Evolutionary conservation across 2,113 vertebrate species (phyloP), one percentile per base, ranked within the genome.

Genomic region (Mustela nigripes): DNA sequence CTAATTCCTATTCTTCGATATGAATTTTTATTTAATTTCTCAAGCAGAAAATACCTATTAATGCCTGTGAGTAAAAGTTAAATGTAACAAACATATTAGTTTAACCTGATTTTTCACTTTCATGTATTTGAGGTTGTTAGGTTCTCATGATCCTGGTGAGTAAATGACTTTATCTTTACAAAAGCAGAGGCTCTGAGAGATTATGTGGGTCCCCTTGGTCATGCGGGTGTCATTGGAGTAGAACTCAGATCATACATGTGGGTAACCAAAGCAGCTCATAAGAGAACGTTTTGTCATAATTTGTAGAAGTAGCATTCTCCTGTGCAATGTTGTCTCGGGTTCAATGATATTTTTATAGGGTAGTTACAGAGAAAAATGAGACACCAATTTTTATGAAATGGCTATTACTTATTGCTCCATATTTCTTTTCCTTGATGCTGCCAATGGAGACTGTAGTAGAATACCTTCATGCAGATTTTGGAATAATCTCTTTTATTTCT

Each of bases 301-400:
- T 79, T 86, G 67, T 82, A 53, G 73, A 81, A 92, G 19, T 7
- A 42, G 50, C 22, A 39, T 79, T 63, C 18, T 88, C 33, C 10
- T n/a, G 69, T 36, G 28, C 33, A 69, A 45, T 3, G 5, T 67
- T 91, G 42, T 91, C n/a, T 82, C 36, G 58, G 22, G 15, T 71
- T 83, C 76, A 84, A 8, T 12, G 24, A 33, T 36, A 79, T 83
- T 83, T 88, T 83, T 88, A 45, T 42, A 45, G 26, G 56, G 10
- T 62, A 53, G 45, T 91, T 31, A 63, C 22, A 56, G 26, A 31
- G 78, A 31, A 62, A 89, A 67, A 62, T 39, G 39, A 83, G 7
- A 26, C 53, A 24, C 60, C n/a, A 82, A 33, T 60, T 82, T 76
- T 94, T 91, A 76, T 86, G 48, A 93, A 87, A 36, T 87, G 50